Conservation (phyloP, 2,113 vertebrate genomes). For the Phocoena phocoena region DNA sequence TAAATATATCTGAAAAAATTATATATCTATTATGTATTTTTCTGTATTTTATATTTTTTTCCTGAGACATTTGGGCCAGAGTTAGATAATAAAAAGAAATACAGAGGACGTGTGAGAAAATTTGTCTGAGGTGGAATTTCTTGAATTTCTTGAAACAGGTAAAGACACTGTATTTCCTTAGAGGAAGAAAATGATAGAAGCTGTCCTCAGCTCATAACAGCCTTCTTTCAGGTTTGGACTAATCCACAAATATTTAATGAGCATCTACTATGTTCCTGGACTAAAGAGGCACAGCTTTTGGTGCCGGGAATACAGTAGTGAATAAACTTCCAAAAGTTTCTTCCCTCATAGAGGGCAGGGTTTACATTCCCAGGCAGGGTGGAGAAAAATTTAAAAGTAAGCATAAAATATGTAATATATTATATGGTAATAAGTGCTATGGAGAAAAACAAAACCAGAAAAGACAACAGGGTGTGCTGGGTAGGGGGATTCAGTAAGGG, state of each 20-base stretch:
- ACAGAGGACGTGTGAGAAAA: neutral
- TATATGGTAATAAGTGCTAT: neutral
- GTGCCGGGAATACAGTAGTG: neutral
- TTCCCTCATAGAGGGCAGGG: neutral
- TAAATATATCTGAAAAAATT: neutral
- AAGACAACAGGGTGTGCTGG: neutral
- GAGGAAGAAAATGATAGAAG: neutral
- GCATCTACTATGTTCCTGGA: neutral
- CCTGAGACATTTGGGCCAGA: neutral
- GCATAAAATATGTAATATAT: neutral
- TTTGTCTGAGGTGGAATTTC: slow-evolving; percentile 19
- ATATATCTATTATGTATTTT: neutral
- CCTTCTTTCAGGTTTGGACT: neutral
- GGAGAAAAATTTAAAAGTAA: neutral
- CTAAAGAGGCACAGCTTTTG: neutral
- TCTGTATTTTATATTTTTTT: neutral
- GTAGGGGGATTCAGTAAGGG: neutral
- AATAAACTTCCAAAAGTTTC: neutral
- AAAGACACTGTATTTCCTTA: neutral
- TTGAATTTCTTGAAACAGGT: neutral
- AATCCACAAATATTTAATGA: slow-evolving; percentile 3
- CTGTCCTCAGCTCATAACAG: neutral
- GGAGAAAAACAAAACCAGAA: neutral
- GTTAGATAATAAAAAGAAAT: neutral
- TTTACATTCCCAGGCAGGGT: neutral